These are phyloP conservation scores for Emys orbicularis DNA, from an alignment of 2,797 vertebrate species.

Conservation along the genomic window DNA sequence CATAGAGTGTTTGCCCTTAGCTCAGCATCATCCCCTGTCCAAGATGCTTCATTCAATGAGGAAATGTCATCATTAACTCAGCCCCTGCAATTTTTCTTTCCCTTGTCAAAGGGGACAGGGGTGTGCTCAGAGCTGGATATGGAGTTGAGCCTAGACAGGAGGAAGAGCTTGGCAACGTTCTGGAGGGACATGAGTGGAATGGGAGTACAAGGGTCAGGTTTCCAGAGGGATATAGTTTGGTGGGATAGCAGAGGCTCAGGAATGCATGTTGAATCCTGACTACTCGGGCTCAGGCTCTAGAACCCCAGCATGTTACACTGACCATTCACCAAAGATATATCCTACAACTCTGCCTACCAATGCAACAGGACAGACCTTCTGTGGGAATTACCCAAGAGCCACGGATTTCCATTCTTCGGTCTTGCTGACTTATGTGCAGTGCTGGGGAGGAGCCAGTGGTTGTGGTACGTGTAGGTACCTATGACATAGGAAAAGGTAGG, in stretches of 20 bases:
- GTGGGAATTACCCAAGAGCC: not conserved
- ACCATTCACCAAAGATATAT: not conserved
- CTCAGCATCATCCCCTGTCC: not conserved
- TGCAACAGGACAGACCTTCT: not conserved
- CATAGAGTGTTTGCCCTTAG: not conserved
- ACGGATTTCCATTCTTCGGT: not conserved
- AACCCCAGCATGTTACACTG: fast-evolving
- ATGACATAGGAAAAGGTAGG: no score
- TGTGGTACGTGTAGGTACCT: no score
- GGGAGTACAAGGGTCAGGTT: fast-evolving
- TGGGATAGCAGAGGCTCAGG: fast-evolving
- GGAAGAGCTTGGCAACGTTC: not conserved
- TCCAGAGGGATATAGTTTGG: not conserved
- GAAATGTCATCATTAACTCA: not conserved
- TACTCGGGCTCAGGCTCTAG: not conserved
- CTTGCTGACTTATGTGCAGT: no score
- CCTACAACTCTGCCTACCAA: not conserved
- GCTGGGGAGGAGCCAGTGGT: no score
- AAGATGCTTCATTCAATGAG: not conserved
- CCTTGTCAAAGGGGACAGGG: not conserved
- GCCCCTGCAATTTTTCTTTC: not conserved
- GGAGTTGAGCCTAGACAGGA: not conserved
- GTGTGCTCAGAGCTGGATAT: no score
- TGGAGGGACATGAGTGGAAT: not conserved
- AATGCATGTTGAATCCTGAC: not conserved